Conservation (phyloP, 2,797 vertebrate species). For the Mus minutoides region DNA sequence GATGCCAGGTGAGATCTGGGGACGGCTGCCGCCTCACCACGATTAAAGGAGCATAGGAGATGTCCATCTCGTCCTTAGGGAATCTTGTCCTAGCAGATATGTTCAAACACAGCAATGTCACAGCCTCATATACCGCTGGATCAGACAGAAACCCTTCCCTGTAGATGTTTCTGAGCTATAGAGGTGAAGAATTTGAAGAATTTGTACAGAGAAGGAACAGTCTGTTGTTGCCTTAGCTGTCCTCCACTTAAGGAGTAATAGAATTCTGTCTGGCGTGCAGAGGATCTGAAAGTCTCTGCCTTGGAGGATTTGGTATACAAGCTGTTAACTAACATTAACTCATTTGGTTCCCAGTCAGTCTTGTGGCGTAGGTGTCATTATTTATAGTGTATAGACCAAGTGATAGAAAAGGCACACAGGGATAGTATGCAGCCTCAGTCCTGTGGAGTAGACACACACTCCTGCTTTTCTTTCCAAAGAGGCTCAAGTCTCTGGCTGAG, state of each 20-base stretch:
- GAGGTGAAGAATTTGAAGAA: neutral
- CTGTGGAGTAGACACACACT: rapidly evolving
- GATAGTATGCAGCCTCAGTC: neutral
- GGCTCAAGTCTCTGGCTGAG: neutral
- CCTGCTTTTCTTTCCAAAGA: neutral
- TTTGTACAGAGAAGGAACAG: neutral
- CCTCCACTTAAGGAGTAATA: neutral
- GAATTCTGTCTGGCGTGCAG: rapidly evolving
- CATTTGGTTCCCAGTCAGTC: neutral
- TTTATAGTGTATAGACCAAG: neutral
- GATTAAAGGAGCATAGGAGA: neutral
- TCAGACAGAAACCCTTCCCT: rapidly evolving
- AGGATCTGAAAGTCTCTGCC: neutral
- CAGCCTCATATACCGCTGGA: rapidly evolving
- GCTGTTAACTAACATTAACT: neutral
- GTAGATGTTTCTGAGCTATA: neutral
- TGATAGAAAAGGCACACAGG: neutral
- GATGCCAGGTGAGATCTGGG: conserved; percentile 92
- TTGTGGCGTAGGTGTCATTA: rapidly evolving
- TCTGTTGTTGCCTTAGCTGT: too few relatives aligned
- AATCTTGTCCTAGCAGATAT: neutral
- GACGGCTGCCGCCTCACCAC: rapidly evolving
- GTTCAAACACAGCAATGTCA: rapidly evolving
- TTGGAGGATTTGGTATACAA: neutral
- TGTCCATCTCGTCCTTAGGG: rapidly evolving